Evolutionary conservation across 2,797 vertebrate species (phyloP).

Genomic region (Acanthornis magna): DNA sequence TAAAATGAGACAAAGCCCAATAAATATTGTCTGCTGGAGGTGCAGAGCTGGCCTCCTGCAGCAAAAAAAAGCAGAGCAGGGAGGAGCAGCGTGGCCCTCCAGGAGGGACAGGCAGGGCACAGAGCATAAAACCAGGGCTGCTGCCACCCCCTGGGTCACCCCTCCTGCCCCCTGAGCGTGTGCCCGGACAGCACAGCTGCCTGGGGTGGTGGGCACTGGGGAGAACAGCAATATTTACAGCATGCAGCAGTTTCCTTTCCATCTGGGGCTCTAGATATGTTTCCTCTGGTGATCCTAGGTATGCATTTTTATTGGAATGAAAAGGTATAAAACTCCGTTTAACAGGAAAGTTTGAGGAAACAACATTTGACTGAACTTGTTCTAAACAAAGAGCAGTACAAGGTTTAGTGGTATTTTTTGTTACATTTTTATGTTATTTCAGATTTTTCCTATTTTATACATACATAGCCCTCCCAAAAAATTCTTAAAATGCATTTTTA

Average conservation of each 20-base stretch:
- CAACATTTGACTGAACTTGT: background rate
- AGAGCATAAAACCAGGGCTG: background rate
- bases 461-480: background rate
- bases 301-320: background rate
- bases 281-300: background rate
- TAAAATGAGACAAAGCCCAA: accelerated
- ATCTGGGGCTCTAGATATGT: background rate
- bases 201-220: accelerated
- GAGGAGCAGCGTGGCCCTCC: accelerated
- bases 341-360: background rate
- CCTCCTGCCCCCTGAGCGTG: accelerated
- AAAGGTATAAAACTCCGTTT: background rate
- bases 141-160: background rate
- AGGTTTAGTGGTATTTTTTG: background rate
- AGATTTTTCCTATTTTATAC: background rate
- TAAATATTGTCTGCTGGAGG: background rate
- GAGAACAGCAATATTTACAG: background rate
- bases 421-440: background rate
- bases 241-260: background rate
- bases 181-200: background rate
- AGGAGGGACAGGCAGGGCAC: background rate
- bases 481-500: background rate
- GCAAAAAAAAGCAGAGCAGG: accelerated
- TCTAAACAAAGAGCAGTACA: background rate
- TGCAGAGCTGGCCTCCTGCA: background rate